Conservation (phyloP, 2,888 invertebrate genomes). For the Strigamia transsilvanica region DNA sequence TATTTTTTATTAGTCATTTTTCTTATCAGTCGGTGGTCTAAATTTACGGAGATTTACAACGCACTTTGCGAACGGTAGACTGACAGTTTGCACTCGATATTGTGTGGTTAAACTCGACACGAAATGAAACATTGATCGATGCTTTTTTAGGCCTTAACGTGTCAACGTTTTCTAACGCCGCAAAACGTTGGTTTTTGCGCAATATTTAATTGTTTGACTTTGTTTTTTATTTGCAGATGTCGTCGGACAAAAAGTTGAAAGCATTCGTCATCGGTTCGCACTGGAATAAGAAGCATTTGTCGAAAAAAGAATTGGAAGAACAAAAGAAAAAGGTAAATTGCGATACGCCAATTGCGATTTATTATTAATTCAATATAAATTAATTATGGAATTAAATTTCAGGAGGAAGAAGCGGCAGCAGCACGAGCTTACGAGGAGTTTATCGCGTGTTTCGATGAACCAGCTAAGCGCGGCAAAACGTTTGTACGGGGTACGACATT, state of each 20-base stretch:
- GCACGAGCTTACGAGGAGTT: slow-evolving; percentile 92
- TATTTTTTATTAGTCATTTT: neutral
- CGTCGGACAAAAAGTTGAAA: slow-evolving; percentile 66
- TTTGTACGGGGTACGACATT: slow-evolving; percentile 99
- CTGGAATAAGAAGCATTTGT: slow-evolving; percentile 66
- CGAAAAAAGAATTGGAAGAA: slow-evolving; percentile 78
- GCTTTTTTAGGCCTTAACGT: slow-evolving; percentile 48
- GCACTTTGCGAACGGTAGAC: too few species aligned
- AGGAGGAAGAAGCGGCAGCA: slow-evolving; percentile 56
- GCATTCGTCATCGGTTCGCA: slow-evolving; percentile 76
- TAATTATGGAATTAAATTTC: slow-evolving; percentile 15
- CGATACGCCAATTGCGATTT: neutral
- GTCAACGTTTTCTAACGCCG: neutral
- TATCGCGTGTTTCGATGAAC: slow-evolving; percentile 94
- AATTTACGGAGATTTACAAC: too few species aligned
- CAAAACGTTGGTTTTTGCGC: neutral
- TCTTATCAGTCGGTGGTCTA: neutral
- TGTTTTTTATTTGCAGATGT: slow-evolving; percentile 20
- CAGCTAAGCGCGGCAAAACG: slow-evolving; percentile 78
- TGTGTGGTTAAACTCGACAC: neutral
- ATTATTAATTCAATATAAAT: slow-evolving; percentile 13
- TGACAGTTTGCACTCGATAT: too few species aligned
- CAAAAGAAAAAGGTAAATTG: slow-evolving; percentile 79
- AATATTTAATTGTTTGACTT: neutral
- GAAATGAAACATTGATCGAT: neutral